Conservation (phyloP, 2,888 invertebrate genomes). For the Tuta absoluta region DNA sequence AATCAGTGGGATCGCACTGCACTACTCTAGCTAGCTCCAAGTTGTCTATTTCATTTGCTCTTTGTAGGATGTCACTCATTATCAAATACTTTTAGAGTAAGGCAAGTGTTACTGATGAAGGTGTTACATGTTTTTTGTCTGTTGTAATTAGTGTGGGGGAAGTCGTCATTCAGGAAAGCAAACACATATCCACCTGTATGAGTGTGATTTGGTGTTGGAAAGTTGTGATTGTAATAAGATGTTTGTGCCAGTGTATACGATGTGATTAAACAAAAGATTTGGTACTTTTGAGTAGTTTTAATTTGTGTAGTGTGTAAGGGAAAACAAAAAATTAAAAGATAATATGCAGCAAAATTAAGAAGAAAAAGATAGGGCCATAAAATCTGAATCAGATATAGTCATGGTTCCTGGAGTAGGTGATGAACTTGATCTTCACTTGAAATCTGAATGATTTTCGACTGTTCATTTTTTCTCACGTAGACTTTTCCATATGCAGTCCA, state of each 20-base stretch:
- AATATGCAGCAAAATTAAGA: no score
- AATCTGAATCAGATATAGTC: neutral
- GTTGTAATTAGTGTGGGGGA: no score
- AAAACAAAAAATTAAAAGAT: no score
- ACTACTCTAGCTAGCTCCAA: neutral
- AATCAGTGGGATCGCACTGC: neutral
- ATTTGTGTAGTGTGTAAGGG: no score
- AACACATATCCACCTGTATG: no score
- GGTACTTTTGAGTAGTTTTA: no score
- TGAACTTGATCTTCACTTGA: constrained; percentile 1
- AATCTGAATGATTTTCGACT: neutral
- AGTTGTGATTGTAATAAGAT: no score
- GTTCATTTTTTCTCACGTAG: constrained; percentile 4
- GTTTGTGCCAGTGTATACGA: no score
- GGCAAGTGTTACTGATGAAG: neutral
- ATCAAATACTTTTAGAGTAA: neutral
- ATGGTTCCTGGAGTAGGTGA: neutral
- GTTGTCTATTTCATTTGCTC: neutral
- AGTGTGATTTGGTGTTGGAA: no score
- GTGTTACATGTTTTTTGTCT: neutral
- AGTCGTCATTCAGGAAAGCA: no score
- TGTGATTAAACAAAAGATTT: no score
- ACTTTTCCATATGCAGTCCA: constrained; percentile 22
- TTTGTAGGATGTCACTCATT: neutral
- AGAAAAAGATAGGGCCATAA: no score